Conservation (phyloP, 37 sponge, comb jelly and placozoan genomes). For the Chondrilla cf. caribensis region DNA sequence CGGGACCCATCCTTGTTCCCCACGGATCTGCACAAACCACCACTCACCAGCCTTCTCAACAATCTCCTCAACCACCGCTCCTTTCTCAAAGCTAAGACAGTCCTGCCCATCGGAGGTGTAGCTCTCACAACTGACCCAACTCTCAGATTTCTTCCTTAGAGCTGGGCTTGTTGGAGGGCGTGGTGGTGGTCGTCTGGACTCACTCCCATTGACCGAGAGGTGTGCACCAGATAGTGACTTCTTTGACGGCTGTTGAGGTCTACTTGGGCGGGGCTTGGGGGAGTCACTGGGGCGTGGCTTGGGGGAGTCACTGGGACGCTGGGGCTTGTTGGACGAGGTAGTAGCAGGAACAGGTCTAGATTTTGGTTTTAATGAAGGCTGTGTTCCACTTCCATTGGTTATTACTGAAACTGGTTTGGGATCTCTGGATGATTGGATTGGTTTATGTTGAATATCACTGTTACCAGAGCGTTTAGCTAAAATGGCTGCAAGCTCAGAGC, state of each 20-base stretch:
- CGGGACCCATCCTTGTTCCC: conserved; percentile 84
- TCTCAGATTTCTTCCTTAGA: background rate
- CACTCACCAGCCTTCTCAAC: conserved; percentile 40
- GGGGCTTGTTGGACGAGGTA: background rate
- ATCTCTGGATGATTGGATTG: too few relatives aligned
- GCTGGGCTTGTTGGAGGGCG: background rate
- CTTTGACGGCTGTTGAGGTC: background rate
- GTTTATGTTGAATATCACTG: too few relatives aligned
- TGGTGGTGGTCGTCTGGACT: conserved; percentile 4
- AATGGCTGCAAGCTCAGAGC: conserved; percentile 1
- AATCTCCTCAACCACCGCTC: background rate
- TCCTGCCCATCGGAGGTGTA: background rate
- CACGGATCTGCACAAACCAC: conserved; percentile 78
- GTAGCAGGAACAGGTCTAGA: background rate
- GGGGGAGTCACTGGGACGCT: background rate
- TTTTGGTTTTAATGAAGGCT: background rate
- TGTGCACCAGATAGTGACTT: too few relatives aligned
- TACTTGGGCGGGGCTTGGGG: conserved; percentile 34
- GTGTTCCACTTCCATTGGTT: background rate
- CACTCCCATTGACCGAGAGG: background rate
- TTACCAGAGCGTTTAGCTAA: background rate
- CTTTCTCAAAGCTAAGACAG: background rate
- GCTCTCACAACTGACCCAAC: too few relatives aligned
- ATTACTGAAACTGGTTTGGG: background rate
- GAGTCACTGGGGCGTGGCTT: background rate